Evolutionary conservation across 2,113 vertebrate species (phyloP).

Genomic region (Oceanodroma tethys): DNA sequence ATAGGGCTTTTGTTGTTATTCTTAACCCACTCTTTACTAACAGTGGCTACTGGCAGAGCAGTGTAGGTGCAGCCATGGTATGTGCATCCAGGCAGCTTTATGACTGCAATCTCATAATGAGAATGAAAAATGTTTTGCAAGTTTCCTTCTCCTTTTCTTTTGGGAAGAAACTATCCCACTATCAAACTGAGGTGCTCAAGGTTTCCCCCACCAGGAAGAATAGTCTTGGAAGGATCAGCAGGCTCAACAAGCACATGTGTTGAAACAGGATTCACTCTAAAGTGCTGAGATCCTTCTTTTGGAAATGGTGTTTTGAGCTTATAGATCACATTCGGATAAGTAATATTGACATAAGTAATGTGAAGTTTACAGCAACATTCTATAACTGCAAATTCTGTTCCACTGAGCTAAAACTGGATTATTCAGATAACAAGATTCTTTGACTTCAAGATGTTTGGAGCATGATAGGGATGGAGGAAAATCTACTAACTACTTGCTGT

Average conservation of each 20-base stretch:
- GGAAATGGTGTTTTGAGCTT: background rate
- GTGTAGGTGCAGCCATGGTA: background rate
- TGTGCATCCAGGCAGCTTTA: background rate
- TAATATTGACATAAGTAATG: background rate
- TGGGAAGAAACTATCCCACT: background rate
- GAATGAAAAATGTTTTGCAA: background rate
- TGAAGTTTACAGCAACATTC: background rate
- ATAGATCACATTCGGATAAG: background rate
- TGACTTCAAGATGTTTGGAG: constrained; percentile 16
- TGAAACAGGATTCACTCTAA: background rate
- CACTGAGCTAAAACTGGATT: background rate
- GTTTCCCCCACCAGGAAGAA: background rate
- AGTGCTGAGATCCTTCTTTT: background rate
- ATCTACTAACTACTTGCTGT: background rate
- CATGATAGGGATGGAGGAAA: background rate
- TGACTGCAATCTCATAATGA: background rate
- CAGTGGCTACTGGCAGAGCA: background rate
- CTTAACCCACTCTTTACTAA: background rate
- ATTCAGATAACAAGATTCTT: background rate
- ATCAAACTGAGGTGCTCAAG: background rate
- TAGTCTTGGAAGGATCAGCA: background rate
- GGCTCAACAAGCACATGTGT: background rate
- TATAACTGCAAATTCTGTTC: constrained; percentile 1
- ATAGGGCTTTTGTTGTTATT: background rate
- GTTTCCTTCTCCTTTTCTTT: background rate